Evolutionary conservation across 2,888 invertebrate genomes (phyloP), one percentile per base, ranked within the genome.

Genomic region (Agonopterix subpropinquella): DNA sequence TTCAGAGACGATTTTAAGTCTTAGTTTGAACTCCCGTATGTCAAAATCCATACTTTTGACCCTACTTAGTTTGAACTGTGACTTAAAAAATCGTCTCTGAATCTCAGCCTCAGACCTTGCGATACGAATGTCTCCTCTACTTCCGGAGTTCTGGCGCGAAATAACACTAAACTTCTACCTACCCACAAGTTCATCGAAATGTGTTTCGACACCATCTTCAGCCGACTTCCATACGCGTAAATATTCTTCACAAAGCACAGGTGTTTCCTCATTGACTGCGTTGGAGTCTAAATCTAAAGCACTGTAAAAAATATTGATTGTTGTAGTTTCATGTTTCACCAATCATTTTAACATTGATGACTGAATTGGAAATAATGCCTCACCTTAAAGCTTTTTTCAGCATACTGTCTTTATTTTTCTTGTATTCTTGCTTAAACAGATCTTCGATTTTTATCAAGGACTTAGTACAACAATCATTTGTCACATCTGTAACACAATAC

Each of bases 351-450:
- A 42, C 41, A 11, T 41, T 28, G 13, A 4, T 11, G 8, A 42
- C 42, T 39, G 11, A 39, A 28, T 28, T 7, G 4, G 39, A 39
- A n/a, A 39, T 39, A 1, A 39, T 11, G 7, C 54, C 58, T 48
- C 65, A 87, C 87, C 71, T 70, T 35, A 88, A 64, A 50, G 85
- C 81, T 43, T 77, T 71, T 57, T 66, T 73, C 49, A 87, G 64
- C 47, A 56, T 51, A 1, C 68, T 56, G 43, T 83, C 70, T 53
- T 72, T 76, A 54, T 73, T 65, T 57, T 68, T 77, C 41, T 71
- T 65, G 61, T 75, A 71, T 56, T 81, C 80, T 10, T 50, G 45
- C 62, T 65, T 61, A 48, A 78, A 78, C 51, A 64, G 60, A 36
- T 67, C 65, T 60, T 77, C 67, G 50, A 86, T 59, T 37, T 59